Percentiles rank a stretch among this genome's conserved stretches.
phyloP scores from a whole-genome alignment of 2,888 invertebrate genomes.

The Drosophila multiciliata region DNA sequence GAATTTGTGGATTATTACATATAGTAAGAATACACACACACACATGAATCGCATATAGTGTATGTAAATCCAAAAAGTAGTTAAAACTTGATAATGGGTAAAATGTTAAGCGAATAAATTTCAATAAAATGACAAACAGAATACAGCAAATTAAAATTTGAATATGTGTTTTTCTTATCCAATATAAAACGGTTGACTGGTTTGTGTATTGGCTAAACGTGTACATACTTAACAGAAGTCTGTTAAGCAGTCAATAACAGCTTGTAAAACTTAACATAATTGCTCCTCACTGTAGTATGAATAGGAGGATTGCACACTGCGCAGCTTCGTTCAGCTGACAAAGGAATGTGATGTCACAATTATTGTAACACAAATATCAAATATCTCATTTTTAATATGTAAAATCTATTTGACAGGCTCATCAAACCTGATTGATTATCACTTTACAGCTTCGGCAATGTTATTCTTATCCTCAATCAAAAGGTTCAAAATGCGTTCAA shows the following conservation, averaged over 20 bases:
- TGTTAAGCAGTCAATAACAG: not conserved
- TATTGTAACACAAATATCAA: not conserved
- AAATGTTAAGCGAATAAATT: conserved; percentile 76
- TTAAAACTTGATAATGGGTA: conserved; percentile 72
- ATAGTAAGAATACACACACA: conserved; percentile 6
- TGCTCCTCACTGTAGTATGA: conserved; percentile 13
- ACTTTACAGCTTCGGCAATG: not conserved
- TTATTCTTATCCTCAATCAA: not conserved
- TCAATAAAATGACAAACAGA: conserved; percentile 63
- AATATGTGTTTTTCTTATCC: not conserved
- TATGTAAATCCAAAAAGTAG: conserved; percentile 74
- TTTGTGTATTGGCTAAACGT: conserved; percentile 9
- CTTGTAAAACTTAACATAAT: conserved; percentile 11
- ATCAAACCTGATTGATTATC: not conserved
- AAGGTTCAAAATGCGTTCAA: not conserved
- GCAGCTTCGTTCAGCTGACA: not conserved
- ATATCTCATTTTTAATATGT: not conserved
- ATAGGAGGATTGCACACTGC: not conserved
- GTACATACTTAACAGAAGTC: not conserved
- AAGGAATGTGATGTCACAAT: conserved; percentile 33
- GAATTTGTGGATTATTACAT: conserved; percentile 24
- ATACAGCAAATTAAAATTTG: conserved; percentile 48
- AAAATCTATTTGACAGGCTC: not conserved
- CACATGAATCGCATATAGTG: conserved; percentile 28
- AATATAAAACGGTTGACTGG: not conserved